phyloP scores from a whole-genome alignment of 30 jellyfish, hydroid and myxozoan species.

The Clytia hemisphaerica region DNA sequence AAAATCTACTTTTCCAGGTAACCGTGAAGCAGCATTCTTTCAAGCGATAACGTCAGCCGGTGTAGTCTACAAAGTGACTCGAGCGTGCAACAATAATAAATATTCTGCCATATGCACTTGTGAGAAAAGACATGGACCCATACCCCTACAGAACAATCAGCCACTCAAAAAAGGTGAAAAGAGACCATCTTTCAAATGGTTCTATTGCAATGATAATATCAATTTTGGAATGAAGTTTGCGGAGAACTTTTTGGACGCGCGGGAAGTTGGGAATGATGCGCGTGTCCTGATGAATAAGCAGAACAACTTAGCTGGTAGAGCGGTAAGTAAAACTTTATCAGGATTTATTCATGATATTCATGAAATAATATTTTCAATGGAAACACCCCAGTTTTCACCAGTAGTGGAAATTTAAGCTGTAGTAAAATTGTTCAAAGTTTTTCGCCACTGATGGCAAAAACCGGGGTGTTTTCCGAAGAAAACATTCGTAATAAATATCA shows the following conservation, averaged over 20 bases:
- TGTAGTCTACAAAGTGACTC: conserved; percentile 69
- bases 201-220: conserved; percentile 78
- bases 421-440: too few relatives aligned
- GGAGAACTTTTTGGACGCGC: conserved; percentile 79
- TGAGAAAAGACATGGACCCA: too few relatives aligned
- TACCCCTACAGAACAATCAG: too few relatives aligned
- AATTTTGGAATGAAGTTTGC: conserved; percentile 69
- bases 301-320: conserved; percentile 88
- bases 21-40: conserved; percentile 86
- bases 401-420: too few relatives aligned
- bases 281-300: conserved; percentile 83
- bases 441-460: too few relatives aligned
- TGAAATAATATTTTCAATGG: too few relatives aligned
- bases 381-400: too few relatives aligned
- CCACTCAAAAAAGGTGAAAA: conserved; percentile 34
- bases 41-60: conserved; percentile 93
- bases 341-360: too few relatives aligned
- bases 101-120: conserved; percentile 58
- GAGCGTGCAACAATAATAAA: conserved; percentile 77
- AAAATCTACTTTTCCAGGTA: conserved; percentile 34
- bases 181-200: conserved; percentile 69
- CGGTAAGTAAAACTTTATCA: conserved; percentile 36
- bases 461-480: too few relatives aligned
- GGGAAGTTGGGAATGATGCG: conserved; percentile 90
- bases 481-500: too few relatives aligned